Evolutionary conservation across 2,888 invertebrate species (phyloP).

Genomic region (Drosophila lacicola): DNA sequence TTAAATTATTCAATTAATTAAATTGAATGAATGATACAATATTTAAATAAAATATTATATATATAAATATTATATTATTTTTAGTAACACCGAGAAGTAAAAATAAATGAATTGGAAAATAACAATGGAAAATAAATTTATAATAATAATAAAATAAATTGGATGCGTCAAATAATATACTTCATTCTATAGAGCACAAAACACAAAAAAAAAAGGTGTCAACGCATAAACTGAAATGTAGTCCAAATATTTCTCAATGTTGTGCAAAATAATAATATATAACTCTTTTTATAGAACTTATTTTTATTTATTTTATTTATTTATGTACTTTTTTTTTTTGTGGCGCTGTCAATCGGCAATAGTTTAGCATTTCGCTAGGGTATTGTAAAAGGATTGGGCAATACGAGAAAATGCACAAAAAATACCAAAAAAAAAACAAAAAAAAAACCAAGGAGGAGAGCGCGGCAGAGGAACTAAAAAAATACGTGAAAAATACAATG

Average conservation of each 20-base stretch:
- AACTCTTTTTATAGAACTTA: neutral
- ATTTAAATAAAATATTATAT: no score
- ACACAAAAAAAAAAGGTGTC: neutral
- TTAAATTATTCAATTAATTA: no score
- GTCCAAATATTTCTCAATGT: neutral
- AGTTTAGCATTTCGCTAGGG: constrained; percentile 28
- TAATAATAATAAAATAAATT: no score
- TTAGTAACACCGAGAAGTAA: no score
- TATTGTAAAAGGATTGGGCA: constrained; percentile 30
- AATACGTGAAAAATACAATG: constrained; percentile 27
- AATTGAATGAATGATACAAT: neutral
- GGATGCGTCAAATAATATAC: no score
- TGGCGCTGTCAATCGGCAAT: constrained; percentile 20
- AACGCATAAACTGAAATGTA: neutral
- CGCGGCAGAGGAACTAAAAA: neutral
- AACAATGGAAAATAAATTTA: neutral
- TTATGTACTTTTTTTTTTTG: neutral
- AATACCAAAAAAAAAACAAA: constrained; percentile 1
- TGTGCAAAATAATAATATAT: constrained; percentile 3
- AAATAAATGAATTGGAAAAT: neutral
- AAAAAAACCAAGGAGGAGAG: no score
- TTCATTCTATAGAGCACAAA: no score
- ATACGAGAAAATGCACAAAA: constrained; percentile 19
- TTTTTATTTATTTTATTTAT: no score
- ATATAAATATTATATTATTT: no score